phyloP scores from a whole-genome alignment of 2,113 vertebrate genomes.

The Bufo gargarizans region DNA sequence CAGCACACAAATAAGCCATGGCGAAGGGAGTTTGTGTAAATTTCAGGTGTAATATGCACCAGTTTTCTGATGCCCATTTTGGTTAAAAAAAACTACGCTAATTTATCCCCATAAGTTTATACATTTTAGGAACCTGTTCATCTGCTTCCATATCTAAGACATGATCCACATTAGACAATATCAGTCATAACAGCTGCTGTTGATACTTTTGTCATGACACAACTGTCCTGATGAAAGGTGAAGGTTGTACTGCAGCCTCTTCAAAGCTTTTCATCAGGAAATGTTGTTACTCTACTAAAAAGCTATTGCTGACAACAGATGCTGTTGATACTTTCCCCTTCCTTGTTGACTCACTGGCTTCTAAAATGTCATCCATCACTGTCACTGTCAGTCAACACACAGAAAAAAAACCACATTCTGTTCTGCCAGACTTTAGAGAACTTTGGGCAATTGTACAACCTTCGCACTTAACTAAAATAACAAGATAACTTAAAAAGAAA shows the following conservation, averaged over 20 bases:
- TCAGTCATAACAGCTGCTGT: neutral
- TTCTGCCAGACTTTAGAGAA: constrained; percentile 26
- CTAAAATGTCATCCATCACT: constrained; percentile 42
- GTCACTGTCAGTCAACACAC: constrained; percentile 46
- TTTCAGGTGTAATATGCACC: too few species aligned
- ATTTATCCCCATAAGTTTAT: neutral
- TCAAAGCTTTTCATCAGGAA: constrained; percentile 32
- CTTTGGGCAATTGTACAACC: neutral
- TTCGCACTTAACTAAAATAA: constrained; percentile 21
- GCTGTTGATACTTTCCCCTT: constrained; percentile 37
- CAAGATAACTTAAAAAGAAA: neutral
- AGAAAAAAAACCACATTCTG: constrained; percentile 34
- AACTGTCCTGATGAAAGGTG: neutral
- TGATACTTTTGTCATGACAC: constrained; percentile 37
- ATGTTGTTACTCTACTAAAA: constrained; percentile 22
- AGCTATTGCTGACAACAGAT: constrained; percentile 22
- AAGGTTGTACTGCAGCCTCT: constrained; percentile 14
- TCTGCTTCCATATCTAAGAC: neutral
- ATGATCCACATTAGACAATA: neutral
- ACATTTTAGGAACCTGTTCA: neutral
- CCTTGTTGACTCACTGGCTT: constrained; percentile 17
- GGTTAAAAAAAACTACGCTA: too few species aligned
- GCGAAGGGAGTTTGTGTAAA: too few species aligned
- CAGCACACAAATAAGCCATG: too few species aligned
- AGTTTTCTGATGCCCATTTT: too few species aligned